phyloP scores from a whole-genome alignment of 2,888 invertebrate species.

The Pandemis corylana region DNA sequence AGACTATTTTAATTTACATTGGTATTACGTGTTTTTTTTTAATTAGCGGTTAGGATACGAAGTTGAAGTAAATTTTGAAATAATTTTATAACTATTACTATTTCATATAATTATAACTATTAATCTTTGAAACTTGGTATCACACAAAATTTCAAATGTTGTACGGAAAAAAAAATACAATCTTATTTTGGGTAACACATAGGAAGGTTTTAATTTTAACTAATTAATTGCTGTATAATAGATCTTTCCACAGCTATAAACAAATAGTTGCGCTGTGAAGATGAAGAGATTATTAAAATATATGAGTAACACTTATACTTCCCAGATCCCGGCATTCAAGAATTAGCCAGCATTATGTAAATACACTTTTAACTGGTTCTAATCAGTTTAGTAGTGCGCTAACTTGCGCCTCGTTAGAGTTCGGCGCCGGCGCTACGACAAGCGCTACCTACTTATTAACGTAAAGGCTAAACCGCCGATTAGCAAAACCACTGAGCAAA shows the following conservation, averaged over 20 bases:
- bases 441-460: background rate
- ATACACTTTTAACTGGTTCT: conserved; percentile 4
- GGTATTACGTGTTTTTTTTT: background rate
- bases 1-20: background rate
- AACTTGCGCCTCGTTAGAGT: conserved; percentile 32
- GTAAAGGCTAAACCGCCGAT: background rate
- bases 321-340: background rate
- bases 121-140: no score
- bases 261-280: background rate
- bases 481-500: background rate
- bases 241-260: no score
- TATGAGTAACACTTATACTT: no score
- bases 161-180: no score
- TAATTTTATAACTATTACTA: no score
- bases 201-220: no score
- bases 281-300: background rate
- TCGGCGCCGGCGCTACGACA: background rate
- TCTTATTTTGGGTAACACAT: no score
- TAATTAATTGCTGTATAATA: no score
- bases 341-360: background rate
- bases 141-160: no score
- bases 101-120: no score
- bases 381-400: conserved; percentile 14
- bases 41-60: no score
- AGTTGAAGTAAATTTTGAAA: no score